phyloP scores from a whole-genome alignment of 2,797 vertebrate genomes.

The Leuciscus waleckii region DNA sequence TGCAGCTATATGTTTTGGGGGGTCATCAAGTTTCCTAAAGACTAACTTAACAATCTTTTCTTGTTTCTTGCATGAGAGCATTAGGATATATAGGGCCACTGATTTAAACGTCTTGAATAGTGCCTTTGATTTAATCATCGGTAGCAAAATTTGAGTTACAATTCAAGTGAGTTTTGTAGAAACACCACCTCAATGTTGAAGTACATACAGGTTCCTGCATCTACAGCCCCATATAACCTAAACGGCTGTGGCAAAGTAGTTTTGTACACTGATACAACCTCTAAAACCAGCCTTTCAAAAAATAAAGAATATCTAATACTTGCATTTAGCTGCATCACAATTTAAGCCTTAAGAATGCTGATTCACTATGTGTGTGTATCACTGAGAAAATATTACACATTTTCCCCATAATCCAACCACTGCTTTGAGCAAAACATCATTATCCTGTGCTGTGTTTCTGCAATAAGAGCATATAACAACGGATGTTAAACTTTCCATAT shows the following conservation, averaged over 20 bases:
- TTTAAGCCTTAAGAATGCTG: neutral
- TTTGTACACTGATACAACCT: neutral
- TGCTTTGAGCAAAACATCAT: neutral
- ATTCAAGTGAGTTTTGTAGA: neutral
- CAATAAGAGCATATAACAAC: neutral
- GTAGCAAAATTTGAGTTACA: neutral
- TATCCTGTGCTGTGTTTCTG: neutral
- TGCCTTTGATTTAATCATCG: neutral
- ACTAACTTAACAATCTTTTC: neutral
- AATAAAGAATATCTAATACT: neutral
- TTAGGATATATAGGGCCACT: neutral
- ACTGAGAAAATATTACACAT: slow-evolving; percentile 3
- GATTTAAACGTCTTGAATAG: neutral
- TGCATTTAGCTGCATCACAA: neutral
- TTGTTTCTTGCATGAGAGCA: neutral
- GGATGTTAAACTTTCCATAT: slow-evolving; percentile 1
- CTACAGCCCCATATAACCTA: neutral
- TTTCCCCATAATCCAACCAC: neutral
- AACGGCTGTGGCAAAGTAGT: neutral
- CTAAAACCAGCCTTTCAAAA: neutral
- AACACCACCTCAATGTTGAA: neutral
- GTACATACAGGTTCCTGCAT: slow-evolving; percentile 23
- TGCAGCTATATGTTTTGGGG: too few relatives aligned
- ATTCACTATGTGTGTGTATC: neutral
- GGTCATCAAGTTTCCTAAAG: neutral